Base-by-base conservation (phyloP, 1,140 invertebrate genomes). In the Lordiphosa collinella region DNA sequence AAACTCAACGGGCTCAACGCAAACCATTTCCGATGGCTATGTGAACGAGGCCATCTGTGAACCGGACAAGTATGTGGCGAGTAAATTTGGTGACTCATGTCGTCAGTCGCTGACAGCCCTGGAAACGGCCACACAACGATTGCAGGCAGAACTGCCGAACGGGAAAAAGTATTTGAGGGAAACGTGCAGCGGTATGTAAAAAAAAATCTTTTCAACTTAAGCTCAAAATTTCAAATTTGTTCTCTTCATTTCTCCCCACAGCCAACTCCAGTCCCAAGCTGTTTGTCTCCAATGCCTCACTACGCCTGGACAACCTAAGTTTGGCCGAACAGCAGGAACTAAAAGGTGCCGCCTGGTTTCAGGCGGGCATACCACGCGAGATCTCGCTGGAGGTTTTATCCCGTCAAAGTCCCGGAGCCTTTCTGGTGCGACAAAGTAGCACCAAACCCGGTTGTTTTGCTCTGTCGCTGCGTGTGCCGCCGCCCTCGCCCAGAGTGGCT, bases 381-480 rank as follows among this genome's bases (percentile, higher is more conserved):
- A 97, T 98, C 67, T 97, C 97, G 3, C 90, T 98, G 65, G 96
- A 98, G 90, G 96, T 98, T 54, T 90, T 99, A 36, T 93, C 93
- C 53, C 94, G 96, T 73, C 96, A 98, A 90, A 95, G 95, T 58
- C 94, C 97, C 59, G 98, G 97, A 41, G 94, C 96, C 9, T 99
- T 99, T 90, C 94, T 98, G 91, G 97, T 99, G 40, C 92, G 97
- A 31, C 96, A 97, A 88, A 97, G 96, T 88, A 97, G 96, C 40
- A 98, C 95, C 61, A 97, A 98, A 90, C 93, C 95, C 0, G 96
- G 96, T 56, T 98, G 98, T 90, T 98, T 95, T 88, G 98, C 98
- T 38, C 91, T 99, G 40, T 98, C 96, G n/a, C 91, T 99, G 58
- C 92, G 97, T 66, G 97, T 98, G 62, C 97, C 96, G n/a, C 95